Evolutionary conservation across 2,113 vertebrate species (phyloP).

Genomic region (Mastomys natalensis): DNA sequence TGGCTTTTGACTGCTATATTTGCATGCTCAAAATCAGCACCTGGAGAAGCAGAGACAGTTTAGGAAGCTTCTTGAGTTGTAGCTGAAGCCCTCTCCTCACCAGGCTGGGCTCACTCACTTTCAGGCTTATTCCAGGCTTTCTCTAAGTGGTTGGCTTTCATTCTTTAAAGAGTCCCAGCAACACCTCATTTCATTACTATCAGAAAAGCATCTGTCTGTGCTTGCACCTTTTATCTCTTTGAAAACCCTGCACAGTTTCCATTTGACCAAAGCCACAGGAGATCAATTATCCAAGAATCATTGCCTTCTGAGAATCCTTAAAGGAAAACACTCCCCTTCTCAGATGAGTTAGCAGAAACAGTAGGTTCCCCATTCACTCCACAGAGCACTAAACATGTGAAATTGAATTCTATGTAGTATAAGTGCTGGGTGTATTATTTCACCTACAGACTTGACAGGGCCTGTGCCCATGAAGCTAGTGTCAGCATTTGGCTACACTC

Average conservation of each 20-base stretch:
- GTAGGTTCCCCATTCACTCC: slow-evolving; percentile 41
- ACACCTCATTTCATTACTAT: slow-evolving; percentile 3
- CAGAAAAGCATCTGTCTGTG: slow-evolving; percentile 37
- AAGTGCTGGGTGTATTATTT: slow-evolving; percentile 7
- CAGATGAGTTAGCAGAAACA: slow-evolving; percentile 57
- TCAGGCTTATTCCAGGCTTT: not conserved
- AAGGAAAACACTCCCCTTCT: slow-evolving; percentile 60
- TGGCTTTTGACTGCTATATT: not conserved
- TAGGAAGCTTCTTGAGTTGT: not conserved
- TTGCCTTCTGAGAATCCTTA: slow-evolving; percentile 65
- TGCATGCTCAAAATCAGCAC: not conserved
- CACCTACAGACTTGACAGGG: not conserved
- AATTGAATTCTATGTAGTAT: slow-evolving; percentile 34
- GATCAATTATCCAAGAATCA: slow-evolving; percentile 69
- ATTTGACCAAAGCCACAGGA: slow-evolving; percentile 73
- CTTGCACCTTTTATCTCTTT: slow-evolving; percentile 47
- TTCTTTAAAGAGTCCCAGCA: slow-evolving; percentile 51
- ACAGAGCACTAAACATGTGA: slow-evolving; percentile 50
- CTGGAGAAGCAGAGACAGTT: not conserved
- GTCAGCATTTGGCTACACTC: not conserved
- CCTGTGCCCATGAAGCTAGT: not conserved
- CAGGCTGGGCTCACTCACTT: not conserved
- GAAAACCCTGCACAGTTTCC: slow-evolving; percentile 57
- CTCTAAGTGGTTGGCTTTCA: slow-evolving; percentile 12
- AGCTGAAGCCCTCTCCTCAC: not conserved